Percentiles rank a stretch among this genome's conserved stretches.
Evolutionary conservation across 2,888 invertebrate genomes (phyloP).

Genomic region (Maniola hyperantus): DNA sequence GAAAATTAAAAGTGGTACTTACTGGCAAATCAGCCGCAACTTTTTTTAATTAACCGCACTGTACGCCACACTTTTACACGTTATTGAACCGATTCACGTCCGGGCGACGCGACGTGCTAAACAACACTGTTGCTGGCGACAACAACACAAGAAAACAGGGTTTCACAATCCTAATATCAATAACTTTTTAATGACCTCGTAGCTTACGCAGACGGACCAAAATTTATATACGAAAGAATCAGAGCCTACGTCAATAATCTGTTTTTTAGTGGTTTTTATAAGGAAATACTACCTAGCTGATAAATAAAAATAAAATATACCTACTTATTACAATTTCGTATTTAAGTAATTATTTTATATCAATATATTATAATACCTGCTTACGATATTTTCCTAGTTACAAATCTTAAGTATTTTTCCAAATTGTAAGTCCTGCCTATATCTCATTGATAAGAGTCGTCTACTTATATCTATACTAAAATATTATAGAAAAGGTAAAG

Average conservation of each 20-base stretch:
- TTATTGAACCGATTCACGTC: conserved; percentile 1
- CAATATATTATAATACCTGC: too few species aligned
- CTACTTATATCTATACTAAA: too few species aligned
- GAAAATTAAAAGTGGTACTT: not conserved
- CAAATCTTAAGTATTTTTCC: too few species aligned
- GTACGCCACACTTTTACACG: not conserved
- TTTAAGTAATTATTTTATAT: too few species aligned
- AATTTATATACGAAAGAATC: not conserved
- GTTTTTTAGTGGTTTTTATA: not conserved
- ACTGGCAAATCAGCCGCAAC: not conserved
- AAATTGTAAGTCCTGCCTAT: too few species aligned
- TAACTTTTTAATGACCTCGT: not conserved
- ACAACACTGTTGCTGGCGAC: not conserved
- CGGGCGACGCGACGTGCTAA: not conserved
- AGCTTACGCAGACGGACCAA: not conserved
- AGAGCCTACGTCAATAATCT: not conserved
- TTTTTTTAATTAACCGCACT: conserved; percentile 4
- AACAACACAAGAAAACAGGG: conserved; percentile 14
- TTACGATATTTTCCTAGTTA: too few species aligned
- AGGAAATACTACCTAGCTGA: too few species aligned
- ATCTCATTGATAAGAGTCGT: too few species aligned
- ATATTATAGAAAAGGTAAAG: too few species aligned
- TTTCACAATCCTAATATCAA: not conserved
- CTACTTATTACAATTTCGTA: too few species aligned
- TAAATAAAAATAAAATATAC: too few species aligned